Evolutionary conservation across 2,797 vertebrate genomes (phyloP).

Genomic region (Otolemur crassicaudatus): DNA sequence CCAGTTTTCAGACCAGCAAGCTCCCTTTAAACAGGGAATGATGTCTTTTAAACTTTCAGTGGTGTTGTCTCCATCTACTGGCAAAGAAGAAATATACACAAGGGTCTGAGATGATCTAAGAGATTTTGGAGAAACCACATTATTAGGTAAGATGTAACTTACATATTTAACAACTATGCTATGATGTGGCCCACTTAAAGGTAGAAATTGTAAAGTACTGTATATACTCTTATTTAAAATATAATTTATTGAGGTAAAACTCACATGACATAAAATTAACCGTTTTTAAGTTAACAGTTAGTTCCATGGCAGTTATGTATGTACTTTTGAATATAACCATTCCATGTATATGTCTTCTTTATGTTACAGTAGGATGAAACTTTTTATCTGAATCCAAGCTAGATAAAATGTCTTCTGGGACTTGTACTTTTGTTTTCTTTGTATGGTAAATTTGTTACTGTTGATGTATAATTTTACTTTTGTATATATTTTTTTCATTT

Average conservation of each 20-base stretch:
- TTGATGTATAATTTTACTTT: constrained; percentile 63
- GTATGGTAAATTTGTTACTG: constrained; percentile 56
- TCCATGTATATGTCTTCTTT: neutral
- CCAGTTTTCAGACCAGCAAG: constrained; percentile 75
- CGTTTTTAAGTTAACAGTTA: constrained; percentile 49
- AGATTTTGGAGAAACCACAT: constrained; percentile 82
- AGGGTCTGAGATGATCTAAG: constrained; percentile 80
- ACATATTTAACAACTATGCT: constrained; percentile 79
- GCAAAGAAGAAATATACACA: constrained; percentile 81
- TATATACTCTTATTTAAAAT: constrained; percentile 73
- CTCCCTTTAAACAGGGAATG: constrained; percentile 84
- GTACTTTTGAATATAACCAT: constrained; percentile 54
- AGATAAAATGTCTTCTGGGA: constrained; percentile 56
- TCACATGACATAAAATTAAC: constrained; percentile 35
- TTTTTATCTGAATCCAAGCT: constrained; percentile 60
- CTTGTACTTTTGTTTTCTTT: constrained; percentile 33
- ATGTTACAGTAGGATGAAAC: constrained; percentile 47
- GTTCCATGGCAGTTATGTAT: constrained; percentile 32
- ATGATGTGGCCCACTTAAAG: constrained; percentile 74
- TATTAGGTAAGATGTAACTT: constrained; percentile 84
- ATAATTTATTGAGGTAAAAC: constrained; percentile 58
- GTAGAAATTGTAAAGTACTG: constrained; percentile 78
- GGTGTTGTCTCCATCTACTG: constrained; percentile 83
- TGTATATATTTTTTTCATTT: constrained; percentile 65
- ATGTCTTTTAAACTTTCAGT: constrained; percentile 83